Evolutionary conservation across 2,797 vertebrate species (phyloP), one percentile per base, ranked within the genome.

Genomic region (Potorous gilbertii): DNA sequence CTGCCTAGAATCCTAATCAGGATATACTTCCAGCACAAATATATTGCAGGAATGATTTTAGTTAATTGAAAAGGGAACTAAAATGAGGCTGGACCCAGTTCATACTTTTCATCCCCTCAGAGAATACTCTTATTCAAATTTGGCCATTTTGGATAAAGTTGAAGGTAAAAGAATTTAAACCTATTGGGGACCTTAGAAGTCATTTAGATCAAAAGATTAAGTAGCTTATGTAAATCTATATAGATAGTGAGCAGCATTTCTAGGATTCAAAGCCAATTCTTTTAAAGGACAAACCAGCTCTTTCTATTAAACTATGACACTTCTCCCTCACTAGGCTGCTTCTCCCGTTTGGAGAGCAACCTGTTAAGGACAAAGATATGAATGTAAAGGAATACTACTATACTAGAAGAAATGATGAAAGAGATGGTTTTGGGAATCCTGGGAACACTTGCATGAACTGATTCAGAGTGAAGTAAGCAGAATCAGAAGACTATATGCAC

Each of bases 1-100:
- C 96, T 95, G 94, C 97, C 96, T 97, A 97, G 98, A 98, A 98
- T 97, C 96, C 96, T 96, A 98, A 97, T 96, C 97, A 98, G 98
- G 87, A 96, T 98, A 97, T 96, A 93, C 96, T 96, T 98, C 96
- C 97, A 96, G 94, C 93, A 96, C 96, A 96, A 97, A 95, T 96
- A 96, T 95, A 97, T 96, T 97, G 91, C 90, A 97, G 96, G 94
- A 97, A 95, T 95, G 96, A 97, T 95, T 97, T 97, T 96, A 98
- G 94, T 93, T 97, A 91, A 62, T 97, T 98, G 96, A 94, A 97
- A 94, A 93, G 96, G 93, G 81, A 97, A 97, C 46, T 50, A 94
- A 96, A 96, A 92, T 90, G 54, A 98, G 29, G 34, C 56, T n/a
- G 50, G 24, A 62, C 50, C 54, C 95, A 56, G 90, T 97, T 95